A percentile compares a stretch with the other conserved stretches of the same genome.
Evolutionary conservation across 2,888 invertebrate genomes (phyloP).

Genomic region (Eupithecia insigniata): DNA sequence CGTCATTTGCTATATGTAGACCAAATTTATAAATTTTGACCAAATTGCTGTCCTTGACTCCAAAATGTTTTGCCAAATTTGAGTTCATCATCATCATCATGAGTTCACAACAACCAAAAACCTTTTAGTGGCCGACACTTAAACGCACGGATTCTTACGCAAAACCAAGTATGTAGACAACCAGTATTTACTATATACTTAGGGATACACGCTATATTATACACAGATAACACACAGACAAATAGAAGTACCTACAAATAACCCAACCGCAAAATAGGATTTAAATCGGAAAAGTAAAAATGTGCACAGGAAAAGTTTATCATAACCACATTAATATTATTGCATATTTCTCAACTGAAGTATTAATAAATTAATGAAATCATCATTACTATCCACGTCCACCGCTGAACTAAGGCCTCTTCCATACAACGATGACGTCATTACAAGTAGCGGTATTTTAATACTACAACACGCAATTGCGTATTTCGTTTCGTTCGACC

Average conservation of each 20-base stretch:
- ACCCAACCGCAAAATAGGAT: not conserved
- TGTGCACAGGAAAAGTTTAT: not conserved
- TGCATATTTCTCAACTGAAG: not conserved
- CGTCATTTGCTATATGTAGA: constrained; percentile 30
- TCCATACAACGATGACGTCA: no score
- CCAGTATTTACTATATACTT: not conserved
- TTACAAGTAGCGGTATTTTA: not conserved
- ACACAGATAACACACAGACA: not conserved
- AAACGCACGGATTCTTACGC: not conserved
- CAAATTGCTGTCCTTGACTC: constrained; percentile 31
- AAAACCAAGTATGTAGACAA: not conserved
- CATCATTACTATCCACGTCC: not conserved
- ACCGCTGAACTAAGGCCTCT: not conserved
- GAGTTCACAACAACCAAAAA: not conserved
- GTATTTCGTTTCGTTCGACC: no score
- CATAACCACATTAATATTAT: not conserved
- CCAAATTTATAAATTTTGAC: constrained; percentile 29
- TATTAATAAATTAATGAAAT: not conserved
- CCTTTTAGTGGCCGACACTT: not conserved
- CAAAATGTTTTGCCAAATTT: constrained; percentile 4
- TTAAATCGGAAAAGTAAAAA: not conserved
- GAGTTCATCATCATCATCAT: no score
- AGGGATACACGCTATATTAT: not conserved
- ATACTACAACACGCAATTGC: no score
- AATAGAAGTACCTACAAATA: not conserved